Base-by-base conservation (phyloP, 92 coral and sea anemone species). In the Meandrina meandrites region DNA sequence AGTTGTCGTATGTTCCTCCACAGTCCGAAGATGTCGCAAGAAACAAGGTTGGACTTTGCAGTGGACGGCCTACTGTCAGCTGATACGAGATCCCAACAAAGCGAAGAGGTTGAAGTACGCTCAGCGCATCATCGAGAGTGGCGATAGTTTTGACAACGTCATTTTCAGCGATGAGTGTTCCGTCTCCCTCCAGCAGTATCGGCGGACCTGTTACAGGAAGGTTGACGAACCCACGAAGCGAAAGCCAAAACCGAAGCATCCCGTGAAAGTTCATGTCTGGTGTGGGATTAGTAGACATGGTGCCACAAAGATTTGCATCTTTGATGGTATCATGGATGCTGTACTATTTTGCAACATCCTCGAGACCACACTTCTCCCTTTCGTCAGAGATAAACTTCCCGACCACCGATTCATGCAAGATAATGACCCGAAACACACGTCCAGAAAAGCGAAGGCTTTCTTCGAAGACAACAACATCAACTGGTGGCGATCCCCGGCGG, bases 281-380 rank as follows among this genome's bases (percentile, higher is more conserved):
- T 91, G 84, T 3, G 91, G 93, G 22, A 86, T 87, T 9, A 81
- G 91, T 42, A 87, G 82, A 81, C 75, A 76, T 36, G 91, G 93
- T 62, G 70, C 93, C 80, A 81, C 89, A 10, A 58, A 58, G 66
- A 58, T 58, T 58, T 58, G 66, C 66, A 58, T 58, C 66, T 58
- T 58, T 58, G 66, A 45, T 45, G 48, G 48, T 4, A 45, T 45
- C 48, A 45, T 45, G 48, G 48, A 45, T 45, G 48, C 48, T 45
- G 48, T 45, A 45, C 8, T 45, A 45, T 45, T 45, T 8, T 45
- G 48, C 8, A 8, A 45, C 48, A 45, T 45, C 48, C 48, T 45
- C 48, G 8, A 45, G 48, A 45, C 48, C 48, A 45, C 48, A 3
- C 48, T 45, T 45, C 5, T 45, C 4, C 48, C 48, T 4, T 45